phyloP scores from a whole-genome alignment of 2,113 vertebrate species.

The Bufo bufo region DNA sequence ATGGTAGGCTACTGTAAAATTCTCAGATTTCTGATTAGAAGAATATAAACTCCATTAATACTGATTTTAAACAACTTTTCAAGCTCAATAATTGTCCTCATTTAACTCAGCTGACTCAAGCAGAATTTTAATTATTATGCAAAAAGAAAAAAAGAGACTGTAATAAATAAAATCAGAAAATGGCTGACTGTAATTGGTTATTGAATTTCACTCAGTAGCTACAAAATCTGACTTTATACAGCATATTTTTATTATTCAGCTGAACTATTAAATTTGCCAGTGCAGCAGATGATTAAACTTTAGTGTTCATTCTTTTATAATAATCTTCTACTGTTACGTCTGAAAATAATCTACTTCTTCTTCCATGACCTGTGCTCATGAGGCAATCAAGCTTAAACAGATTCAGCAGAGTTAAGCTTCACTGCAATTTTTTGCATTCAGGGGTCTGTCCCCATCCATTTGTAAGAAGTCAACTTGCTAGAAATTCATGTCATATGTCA shows the following conservation, averaged over 20 bases:
- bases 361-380: slow-evolving; percentile 65
- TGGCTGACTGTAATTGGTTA: slow-evolving; percentile 24
- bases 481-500: slow-evolving; percentile 75
- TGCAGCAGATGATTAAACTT: slow-evolving; percentile 68
- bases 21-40: neutral
- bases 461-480: slow-evolving; percentile 70
- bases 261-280: slow-evolving; percentile 60
- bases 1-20: neutral
- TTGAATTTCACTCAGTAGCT: slow-evolving; percentile 34
- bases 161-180: slow-evolving; percentile 38
- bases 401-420: slow-evolving; percentile 71
- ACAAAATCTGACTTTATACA: slow-evolving; percentile 9
- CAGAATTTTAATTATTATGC: slow-evolving; percentile 32
- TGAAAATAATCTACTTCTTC: slow-evolving; percentile 69
- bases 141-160: neutral
- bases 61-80: slow-evolving; percentile 12
- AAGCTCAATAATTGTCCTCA: slow-evolving; percentile 30
- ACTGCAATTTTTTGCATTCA: slow-evolving; percentile 69
- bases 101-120: slow-evolving; percentile 14
- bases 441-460: slow-evolving; percentile 71
- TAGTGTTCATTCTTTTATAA: slow-evolving; percentile 61
- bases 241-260: slow-evolving; percentile 33
- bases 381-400: slow-evolving; percentile 68
- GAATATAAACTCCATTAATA: slow-evolving; percentile 21
- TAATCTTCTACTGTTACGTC: slow-evolving; percentile 67